Percentiles rank a stretch among this genome's conserved stretches.
These are phyloP conservation scores for Mycalesis mineus DNA, from an alignment of 2,888 invertebrate species.

Conservation along the genomic window DNA sequence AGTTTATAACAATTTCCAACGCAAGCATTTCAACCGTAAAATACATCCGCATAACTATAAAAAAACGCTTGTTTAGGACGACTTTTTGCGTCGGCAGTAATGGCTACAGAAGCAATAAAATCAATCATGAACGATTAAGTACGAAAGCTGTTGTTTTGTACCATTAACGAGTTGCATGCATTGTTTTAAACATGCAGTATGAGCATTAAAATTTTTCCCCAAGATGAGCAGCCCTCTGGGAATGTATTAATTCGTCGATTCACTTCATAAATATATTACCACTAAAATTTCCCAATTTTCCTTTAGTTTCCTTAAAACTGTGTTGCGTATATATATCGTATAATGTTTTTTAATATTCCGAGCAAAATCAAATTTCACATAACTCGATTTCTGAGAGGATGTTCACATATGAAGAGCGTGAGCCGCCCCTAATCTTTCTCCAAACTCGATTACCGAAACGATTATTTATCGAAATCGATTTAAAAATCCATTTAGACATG, in stretches of 20 bases:
- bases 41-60: conserved; percentile 28
- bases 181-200: conserved; percentile 48
- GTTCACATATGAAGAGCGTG: conserved; percentile 66
- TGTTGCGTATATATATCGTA: too few species aligned
- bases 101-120: conserved; percentile 18
- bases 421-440: conserved; percentile 70
- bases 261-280: neutral
- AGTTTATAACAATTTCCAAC: conserved; percentile 60
- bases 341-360: neutral
- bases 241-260: neutral
- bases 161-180: conserved; percentile 28
- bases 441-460: conserved; percentile 73
- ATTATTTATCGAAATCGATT: conserved; percentile 76
- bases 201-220: conserved; percentile 44
- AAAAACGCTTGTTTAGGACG: conserved; percentile 13
- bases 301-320: too few species aligned
- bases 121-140: conserved; percentile 9
- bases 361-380: conserved; percentile 22
- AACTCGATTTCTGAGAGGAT: conserved; percentile 50
- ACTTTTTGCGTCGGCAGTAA: conserved; percentile 3
- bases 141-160: conserved; percentile 4
- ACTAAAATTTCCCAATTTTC: too few species aligned
- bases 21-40: conserved; percentile 66
- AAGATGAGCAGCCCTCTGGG: conserved; percentile 69
- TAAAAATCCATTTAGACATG: conserved; percentile 60